Conservation (phyloP, 2,113 vertebrate species). For the Lanius ludovicianus region DNA sequence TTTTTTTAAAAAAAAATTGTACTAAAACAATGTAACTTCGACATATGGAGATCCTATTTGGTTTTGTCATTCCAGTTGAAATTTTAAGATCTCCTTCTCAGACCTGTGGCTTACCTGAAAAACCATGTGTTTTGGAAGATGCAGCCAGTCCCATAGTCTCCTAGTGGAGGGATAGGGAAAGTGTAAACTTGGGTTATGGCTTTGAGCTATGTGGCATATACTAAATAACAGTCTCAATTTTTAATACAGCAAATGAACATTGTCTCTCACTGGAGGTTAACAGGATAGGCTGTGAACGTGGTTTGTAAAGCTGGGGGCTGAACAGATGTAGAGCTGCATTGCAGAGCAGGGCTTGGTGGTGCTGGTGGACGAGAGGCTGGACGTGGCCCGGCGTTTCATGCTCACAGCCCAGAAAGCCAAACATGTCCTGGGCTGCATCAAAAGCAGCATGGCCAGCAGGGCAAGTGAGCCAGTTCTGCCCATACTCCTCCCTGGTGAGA, state of each 20-base stretch:
- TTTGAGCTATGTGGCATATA: neutral
- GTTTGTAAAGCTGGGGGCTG: neutral
- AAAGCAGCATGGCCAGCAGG: neutral
- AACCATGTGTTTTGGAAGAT: neutral
- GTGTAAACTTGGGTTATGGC: neutral
- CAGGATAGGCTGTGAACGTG: neutral
- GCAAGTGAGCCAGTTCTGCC: neutral
- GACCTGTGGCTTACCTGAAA: neutral
- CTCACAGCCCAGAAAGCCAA: neutral
- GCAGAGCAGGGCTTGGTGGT: neutral
- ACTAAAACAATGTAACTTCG: neutral
- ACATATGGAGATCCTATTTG: neutral
- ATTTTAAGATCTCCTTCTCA: neutral
- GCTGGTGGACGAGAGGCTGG: neutral
- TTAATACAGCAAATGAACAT: neutral
- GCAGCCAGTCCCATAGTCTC: neutral
- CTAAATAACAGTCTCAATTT: rapidly evolving
- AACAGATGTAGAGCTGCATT: neutral
- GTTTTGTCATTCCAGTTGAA: neutral
- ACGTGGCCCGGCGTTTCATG: neutral
- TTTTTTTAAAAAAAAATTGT: neutral
- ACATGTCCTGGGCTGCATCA: neutral
- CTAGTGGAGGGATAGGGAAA: neutral
- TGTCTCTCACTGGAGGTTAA: neutral
- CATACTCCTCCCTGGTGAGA: neutral